Percentiles rank a stretch among this genome's conserved stretches.
Conservation (phyloP, 2,888 invertebrate species). For the Nebria salina region DNA sequence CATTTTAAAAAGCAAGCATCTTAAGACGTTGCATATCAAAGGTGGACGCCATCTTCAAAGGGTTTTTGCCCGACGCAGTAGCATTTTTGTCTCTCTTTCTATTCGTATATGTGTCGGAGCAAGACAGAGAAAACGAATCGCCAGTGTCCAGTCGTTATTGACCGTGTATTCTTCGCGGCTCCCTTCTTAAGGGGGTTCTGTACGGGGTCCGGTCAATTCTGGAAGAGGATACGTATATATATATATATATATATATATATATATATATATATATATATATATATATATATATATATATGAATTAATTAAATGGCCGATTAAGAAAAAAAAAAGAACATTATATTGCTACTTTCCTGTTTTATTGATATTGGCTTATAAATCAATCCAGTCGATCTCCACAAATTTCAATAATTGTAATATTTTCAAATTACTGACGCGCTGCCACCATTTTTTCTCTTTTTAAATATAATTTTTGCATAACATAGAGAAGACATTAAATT, state of each 20-base stretch:
- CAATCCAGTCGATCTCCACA: too few relatives aligned
- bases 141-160: constrained; percentile 24
- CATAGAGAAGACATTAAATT: too few relatives aligned
- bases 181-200: not conserved
- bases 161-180: constrained; percentile 14
- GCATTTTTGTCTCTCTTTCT: not conserved
- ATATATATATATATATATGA: not conserved
- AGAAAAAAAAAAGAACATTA: too few relatives aligned
- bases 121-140: not conserved
- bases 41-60: constrained; percentile 28
- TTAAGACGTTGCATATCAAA: constrained; percentile 17
- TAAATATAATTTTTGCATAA: too few relatives aligned
- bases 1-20: constrained; percentile 18
- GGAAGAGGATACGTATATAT: not conserved
- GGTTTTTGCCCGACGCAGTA: not conserved
- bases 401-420: too few relatives aligned
- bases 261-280: constrained; percentile 7
- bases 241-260: constrained; percentile 2
- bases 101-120: not conserved
- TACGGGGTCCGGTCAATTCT: not conserved
- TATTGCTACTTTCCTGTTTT: too few relatives aligned
- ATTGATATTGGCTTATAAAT: too few relatives aligned
- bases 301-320: too few relatives aligned
- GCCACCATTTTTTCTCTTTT: too few relatives aligned
- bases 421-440: too few relatives aligned